Conservation (phyloP, 2,888 invertebrate genomes). For the Unio pictorum region DNA sequence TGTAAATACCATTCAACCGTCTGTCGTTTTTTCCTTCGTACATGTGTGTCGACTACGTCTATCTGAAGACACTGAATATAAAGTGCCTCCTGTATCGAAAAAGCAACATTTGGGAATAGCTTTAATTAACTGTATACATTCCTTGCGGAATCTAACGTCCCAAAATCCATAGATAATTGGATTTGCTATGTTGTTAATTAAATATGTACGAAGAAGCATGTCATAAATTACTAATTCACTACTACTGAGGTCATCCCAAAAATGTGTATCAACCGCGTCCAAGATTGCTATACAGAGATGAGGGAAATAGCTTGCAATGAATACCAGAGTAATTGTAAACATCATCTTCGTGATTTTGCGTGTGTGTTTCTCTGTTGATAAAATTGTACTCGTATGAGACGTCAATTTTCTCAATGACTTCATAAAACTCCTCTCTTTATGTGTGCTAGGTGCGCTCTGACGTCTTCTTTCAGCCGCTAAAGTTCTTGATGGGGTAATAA, state of each 20-base stretch:
- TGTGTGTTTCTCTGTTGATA: slow-evolving; percentile 24
- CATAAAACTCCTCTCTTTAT: no score
- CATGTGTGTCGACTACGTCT: no score
- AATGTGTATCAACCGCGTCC: slow-evolving; percentile 12
- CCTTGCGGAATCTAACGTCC: slow-evolving; percentile 28
- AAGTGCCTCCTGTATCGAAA: no score
- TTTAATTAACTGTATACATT: slow-evolving; percentile 8
- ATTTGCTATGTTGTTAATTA: slow-evolving; percentile 37
- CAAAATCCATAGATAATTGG: slow-evolving; percentile 36
- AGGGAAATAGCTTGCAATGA: slow-evolving; percentile 31
- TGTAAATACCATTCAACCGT: no score
- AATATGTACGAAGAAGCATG: slow-evolving; percentile 24
- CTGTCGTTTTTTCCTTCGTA: no score
- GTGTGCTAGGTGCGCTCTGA: no score
- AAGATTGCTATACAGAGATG: slow-evolving; percentile 25
- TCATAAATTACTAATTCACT: slow-evolving; percentile 12
- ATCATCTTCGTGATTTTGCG: slow-evolving; percentile 40
- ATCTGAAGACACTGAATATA: no score
- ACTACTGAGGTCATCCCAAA: slow-evolving; percentile 16
- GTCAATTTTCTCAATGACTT: no score
- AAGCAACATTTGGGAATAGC: no score
- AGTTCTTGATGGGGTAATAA: no score
- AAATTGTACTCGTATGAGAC: no score
- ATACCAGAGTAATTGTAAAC: slow-evolving; percentile 34
- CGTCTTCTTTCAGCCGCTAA: no score